A percentile compares a stretch with the other conserved stretches of the same genome.
These are phyloP conservation scores for Pelvicachromis taeniatus DNA, from an alignment of 2,113 vertebrate genomes.

Conservation along the genomic window DNA sequence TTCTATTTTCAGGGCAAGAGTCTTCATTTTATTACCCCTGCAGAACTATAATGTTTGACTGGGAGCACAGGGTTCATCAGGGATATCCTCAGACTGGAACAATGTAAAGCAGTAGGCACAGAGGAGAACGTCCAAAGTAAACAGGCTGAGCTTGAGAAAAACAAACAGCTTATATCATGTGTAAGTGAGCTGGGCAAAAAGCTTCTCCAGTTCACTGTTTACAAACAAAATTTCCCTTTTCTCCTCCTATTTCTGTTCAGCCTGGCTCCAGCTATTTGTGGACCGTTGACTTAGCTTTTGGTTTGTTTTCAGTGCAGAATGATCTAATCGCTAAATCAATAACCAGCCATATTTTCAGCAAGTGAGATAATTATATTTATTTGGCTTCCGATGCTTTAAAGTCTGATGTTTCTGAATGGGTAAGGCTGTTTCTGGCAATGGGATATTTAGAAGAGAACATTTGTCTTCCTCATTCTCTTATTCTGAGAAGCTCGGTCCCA, in stretches of 20 bases:
- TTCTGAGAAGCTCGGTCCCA: background rate
- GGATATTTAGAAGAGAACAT: background rate
- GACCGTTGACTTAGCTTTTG: background rate
- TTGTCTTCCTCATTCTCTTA: background rate
- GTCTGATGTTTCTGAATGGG: background rate
- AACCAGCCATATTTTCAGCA: conserved; percentile 31
- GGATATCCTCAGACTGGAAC: background rate
- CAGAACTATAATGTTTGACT: background rate
- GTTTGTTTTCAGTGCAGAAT: conserved; percentile 38
- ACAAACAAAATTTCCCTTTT: background rate
- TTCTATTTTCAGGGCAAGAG: background rate
- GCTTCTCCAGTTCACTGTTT: conserved; percentile 5
- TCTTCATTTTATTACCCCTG: background rate
- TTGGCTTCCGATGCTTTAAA: background rate
- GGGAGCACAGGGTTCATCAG: background rate
- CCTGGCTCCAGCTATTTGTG: background rate
- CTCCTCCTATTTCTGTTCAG: background rate
- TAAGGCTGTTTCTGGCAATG: background rate
- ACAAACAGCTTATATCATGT: conserved; percentile 12
- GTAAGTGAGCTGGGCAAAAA: background rate
- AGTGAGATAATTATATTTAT: background rate
- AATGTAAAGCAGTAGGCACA: conserved; percentile 1
- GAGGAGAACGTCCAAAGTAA: conserved; percentile 9
- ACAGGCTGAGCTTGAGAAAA: conserved; percentile 8
- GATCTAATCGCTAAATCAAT: conserved; percentile 25